phyloP scores from a whole-genome alignment of 2,113 vertebrate genomes.

The Sebastes fasciatus region DNA sequence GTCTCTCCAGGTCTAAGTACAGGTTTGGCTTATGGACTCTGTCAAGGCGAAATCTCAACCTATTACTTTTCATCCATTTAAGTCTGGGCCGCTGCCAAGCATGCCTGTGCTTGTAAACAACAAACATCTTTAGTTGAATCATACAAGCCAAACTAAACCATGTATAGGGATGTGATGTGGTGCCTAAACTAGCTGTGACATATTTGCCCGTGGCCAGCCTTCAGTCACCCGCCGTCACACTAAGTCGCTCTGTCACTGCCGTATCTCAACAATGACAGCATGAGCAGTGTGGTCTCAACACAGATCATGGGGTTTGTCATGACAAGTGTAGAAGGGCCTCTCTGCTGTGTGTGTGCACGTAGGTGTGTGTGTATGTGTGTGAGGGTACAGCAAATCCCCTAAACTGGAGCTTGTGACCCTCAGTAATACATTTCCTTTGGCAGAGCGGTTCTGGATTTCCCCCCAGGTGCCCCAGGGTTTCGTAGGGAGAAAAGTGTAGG shows the following conservation, averaged over 20 bases:
- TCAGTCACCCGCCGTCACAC: constrained; percentile 66
- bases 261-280: constrained; percentile 72
- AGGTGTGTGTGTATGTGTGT: constrained; percentile 29
- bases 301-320: constrained; percentile 69
- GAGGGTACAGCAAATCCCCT: constrained; percentile 74
- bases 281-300: constrained; percentile 60
- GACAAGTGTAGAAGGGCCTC: constrained; percentile 42
- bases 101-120: constrained; percentile 59
- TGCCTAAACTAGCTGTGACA: constrained; percentile 74
- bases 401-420: constrained; percentile 78
- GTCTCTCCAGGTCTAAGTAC: constrained; percentile 34
- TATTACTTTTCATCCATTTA: constrained; percentile 71
- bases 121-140: constrained; percentile 62
- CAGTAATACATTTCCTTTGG: constrained; percentile 80
- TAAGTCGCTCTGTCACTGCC: constrained; percentile 72
- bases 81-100: constrained; percentile 55
- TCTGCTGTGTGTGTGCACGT: constrained; percentile 14
- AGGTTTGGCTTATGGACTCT: constrained; percentile 61
- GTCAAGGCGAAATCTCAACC: constrained; percentile 57
- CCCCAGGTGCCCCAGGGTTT: constrained; percentile 71
- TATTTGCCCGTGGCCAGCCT: constrained; percentile 74
- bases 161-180: constrained; percentile 57
- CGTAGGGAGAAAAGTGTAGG: constrained; percentile 78
- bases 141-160: constrained; percentile 51
- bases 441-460: constrained; percentile 75